Base-by-base conservation (phyloP, 2,888 invertebrate species). In the Poecilus cupreus region DNA sequence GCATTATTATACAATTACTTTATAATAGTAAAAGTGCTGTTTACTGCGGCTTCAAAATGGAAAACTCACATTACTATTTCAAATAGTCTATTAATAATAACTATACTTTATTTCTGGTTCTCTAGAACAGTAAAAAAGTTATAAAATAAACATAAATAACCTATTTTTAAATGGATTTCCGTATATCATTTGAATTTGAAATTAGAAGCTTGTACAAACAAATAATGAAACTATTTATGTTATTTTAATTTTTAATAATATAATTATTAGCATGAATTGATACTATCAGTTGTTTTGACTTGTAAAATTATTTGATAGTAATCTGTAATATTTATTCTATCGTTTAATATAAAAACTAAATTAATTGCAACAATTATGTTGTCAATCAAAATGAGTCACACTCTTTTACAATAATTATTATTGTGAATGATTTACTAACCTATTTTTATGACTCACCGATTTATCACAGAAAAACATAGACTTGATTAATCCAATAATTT, bases 341-440 rank as follows among this genome's bases (percentile, higher is more conserved):
- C 20, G 39, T 72, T 43, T 72, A 60, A 20, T 60, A 77, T 77
- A 57, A 77, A 77, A 77, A 54, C 54, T 32, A 37, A 60, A 57
- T 77, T 77, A 78, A 78, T 78, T 78, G 78, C 11, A 46, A 16
- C 78, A 78, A 78, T 78, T 78, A 78, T 24, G 24, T 24, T 78
- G 60, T 64, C 78, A 64, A 64, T 77, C 77, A 54, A 10, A 16
- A 37, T 78, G 64, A 78, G 46, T 78, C 78, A 78, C 60, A 51
- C 60, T 39, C 24, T 64, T 64, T 26, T 51, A 13, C 3, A 60
- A 51, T 8, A 18, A 46, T 20, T 32, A 13, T 77, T 39, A 39
- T 64, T 46, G 24, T 64, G 64, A 51, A 74, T 74, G 74, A 74
- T 78, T 64, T 76, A 39, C 46, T 26, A 64, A 78, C 78, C 64